These are phyloP conservation scores for Ivindomyrus marchei DNA, from an alignment of 2,113 vertebrate genomes.

Conservation along the genomic window DNA sequence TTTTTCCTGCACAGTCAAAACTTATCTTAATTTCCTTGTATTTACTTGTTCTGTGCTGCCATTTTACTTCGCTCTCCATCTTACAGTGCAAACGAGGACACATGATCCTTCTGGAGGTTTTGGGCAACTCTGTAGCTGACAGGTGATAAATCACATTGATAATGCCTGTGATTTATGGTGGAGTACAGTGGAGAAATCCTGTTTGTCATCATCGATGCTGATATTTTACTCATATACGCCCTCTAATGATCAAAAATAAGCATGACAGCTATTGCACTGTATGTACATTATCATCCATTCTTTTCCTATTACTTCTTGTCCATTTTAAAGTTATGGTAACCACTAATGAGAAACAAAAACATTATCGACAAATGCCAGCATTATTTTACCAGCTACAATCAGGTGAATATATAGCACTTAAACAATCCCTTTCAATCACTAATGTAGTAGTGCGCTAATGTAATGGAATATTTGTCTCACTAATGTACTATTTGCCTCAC, in stretches of 20 bases:
- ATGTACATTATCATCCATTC: not conserved
- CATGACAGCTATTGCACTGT: not conserved
- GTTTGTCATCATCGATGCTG: not conserved
- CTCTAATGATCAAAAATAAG: constrained; percentile 4
- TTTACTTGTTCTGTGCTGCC: not conserved
- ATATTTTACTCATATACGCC: constrained; percentile 7
- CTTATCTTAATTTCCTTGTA: not conserved
- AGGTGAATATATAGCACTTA: not conserved
- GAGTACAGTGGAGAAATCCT: not conserved
- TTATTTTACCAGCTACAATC: not conserved
- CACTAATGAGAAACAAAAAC: not conserved
- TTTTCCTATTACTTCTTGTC: not conserved
- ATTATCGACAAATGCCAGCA: not conserved
- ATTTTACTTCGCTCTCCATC: not conserved
- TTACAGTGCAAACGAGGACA: not conserved
- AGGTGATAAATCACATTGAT: not conserved
- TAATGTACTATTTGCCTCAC: not conserved
- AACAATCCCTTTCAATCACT: not conserved
- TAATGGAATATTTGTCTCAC: not conserved
- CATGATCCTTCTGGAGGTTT: not conserved
- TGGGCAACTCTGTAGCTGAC: not conserved
- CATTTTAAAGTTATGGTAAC: not conserved
- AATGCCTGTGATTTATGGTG: not conserved
- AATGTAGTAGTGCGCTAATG: not conserved
- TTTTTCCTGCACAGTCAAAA: not conserved